Conservation (phyloP, 2,888 invertebrate species). For the Himalopsyche kuldschensis region DNA sequence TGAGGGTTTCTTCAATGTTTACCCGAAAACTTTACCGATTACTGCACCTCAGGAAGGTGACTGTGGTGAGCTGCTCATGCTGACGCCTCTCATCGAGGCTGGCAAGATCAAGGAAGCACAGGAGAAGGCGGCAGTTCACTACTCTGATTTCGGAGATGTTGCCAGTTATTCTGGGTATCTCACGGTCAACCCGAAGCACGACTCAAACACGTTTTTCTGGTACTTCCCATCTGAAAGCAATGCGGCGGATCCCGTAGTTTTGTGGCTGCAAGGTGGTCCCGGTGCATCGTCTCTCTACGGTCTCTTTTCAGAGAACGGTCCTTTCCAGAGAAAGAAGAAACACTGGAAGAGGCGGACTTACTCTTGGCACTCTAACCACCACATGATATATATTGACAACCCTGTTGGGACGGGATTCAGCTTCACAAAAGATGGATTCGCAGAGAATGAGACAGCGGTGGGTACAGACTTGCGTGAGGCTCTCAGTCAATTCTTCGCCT, state of each 20-base stretch:
- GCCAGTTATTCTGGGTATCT: neutral
- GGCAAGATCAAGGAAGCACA: neutral
- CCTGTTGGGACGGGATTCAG: conserved; percentile 93
- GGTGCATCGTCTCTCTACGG: conserved; percentile 80
- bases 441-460: conserved; percentile 76
- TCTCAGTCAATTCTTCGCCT: conserved; percentile 77
- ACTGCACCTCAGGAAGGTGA: conserved; percentile 36
- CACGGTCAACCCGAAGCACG: conserved; percentile 49
- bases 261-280: conserved; percentile 88
- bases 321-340: conserved; percentile 60
- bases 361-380: conserved; percentile 79
- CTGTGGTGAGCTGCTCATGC: conserved; percentile 66
- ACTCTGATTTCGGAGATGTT: neutral
- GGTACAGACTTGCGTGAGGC: conserved; percentile 78
- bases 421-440: conserved; percentile 79
- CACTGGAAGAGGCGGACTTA: conserved; percentile 64
- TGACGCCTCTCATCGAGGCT: neutral
- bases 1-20: conserved; percentile 41
- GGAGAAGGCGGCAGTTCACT: neutral
- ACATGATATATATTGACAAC: conserved; percentile 87
- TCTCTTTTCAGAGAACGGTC: conserved; percentile 83
- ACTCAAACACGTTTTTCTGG: conserved; percentile 91
- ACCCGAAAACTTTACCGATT: neutral
- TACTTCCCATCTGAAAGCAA: conserved; percentile 74
- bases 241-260: conserved; percentile 64